These are phyloP conservation scores for Leptopilina clavipes DNA, from an alignment of 1,140 invertebrate species.

Conservation along the genomic window DNA sequence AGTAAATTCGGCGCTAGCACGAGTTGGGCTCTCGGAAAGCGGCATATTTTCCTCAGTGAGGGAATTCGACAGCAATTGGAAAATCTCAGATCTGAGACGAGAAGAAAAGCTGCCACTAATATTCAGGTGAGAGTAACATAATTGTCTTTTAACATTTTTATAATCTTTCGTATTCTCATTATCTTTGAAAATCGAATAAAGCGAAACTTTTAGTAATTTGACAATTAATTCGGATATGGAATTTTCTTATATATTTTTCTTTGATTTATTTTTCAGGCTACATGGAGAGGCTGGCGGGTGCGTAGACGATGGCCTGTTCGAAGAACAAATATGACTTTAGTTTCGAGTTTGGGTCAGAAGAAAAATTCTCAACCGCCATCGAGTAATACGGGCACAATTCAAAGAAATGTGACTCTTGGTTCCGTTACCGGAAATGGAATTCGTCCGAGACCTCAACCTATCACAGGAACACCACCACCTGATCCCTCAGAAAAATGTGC, in stretches of 20 bases:
- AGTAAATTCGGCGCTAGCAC: constrained; percentile 79
- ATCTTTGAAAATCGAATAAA: too few relatives aligned
- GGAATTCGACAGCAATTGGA: constrained; percentile 93
- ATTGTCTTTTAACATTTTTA: too few relatives aligned
- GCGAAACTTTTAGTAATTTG: too few relatives aligned
- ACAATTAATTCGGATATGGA: background rate
- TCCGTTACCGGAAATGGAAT: constrained; percentile 71
- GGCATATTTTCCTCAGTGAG: constrained; percentile 95
- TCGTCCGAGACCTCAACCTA: constrained; percentile 88
- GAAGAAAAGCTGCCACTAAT: constrained; percentile 83
- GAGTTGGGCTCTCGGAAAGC: constrained; percentile 92
- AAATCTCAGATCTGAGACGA: constrained; percentile 83
- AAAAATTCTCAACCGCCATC: constrained; percentile 42
- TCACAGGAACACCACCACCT: constrained; percentile 87
- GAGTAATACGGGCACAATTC: constrained; percentile 52
- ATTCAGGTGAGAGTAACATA: constrained; percentile 62
- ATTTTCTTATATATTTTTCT: background rate
- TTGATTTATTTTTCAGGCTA: constrained; percentile 79
- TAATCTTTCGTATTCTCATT: too few relatives aligned
- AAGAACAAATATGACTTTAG: constrained; percentile 67
- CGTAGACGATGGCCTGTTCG: constrained; percentile 82
- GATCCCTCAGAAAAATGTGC: constrained; percentile 84
- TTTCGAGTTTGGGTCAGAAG: constrained; percentile 48
- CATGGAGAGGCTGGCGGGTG: constrained; percentile 87
- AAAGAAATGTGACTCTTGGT: constrained; percentile 62